phyloP scores from a whole-genome alignment of 2,113 vertebrate genomes.

The Zosterops borbonicus region DNA sequence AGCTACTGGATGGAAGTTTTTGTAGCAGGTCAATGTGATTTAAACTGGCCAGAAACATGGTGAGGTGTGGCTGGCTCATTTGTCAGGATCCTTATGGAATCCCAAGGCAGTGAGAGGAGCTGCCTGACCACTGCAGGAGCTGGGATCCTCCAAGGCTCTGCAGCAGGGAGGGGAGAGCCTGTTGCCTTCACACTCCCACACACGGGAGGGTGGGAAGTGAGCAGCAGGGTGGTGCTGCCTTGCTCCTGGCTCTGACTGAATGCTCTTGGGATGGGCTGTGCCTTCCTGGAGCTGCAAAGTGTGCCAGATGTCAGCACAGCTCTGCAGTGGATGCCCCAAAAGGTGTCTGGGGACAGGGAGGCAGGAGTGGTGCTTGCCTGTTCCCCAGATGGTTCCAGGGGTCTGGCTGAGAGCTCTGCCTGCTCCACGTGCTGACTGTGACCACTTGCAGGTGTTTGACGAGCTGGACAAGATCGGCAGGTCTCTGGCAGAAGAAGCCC shows the following conservation, averaged over 20 bases:
- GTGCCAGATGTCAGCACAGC: background rate
- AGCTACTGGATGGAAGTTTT: background rate
- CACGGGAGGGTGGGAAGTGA: background rate
- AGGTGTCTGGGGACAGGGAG: background rate
- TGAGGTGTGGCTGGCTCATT: background rate
- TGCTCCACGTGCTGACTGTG: background rate
- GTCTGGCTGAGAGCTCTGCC: background rate
- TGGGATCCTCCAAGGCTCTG: background rate
- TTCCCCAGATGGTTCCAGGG: background rate
- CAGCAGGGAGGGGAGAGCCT: background rate
- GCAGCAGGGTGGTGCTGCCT: background rate
- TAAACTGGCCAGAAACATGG: background rate
- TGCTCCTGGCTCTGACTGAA: background rate
- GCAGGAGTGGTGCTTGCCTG: background rate
- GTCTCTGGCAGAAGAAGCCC: slow-evolving; percentile 75
- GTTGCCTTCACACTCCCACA: background rate
- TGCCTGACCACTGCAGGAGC: background rate
- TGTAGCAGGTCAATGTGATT: background rate
- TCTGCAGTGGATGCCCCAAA: rapidly evolving
- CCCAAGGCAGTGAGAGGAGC: background rate
- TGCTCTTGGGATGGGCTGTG: background rate
- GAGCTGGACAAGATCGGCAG: slow-evolving; percentile 88
- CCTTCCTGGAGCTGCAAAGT: rapidly evolving
- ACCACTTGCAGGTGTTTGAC: slow-evolving; percentile 83
- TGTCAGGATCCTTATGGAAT: background rate